Evolutionary conservation across 2,888 invertebrate species (phyloP), one percentile per base, ranked within the genome.

Genomic region (Diloba caeruleocephala): DNA sequence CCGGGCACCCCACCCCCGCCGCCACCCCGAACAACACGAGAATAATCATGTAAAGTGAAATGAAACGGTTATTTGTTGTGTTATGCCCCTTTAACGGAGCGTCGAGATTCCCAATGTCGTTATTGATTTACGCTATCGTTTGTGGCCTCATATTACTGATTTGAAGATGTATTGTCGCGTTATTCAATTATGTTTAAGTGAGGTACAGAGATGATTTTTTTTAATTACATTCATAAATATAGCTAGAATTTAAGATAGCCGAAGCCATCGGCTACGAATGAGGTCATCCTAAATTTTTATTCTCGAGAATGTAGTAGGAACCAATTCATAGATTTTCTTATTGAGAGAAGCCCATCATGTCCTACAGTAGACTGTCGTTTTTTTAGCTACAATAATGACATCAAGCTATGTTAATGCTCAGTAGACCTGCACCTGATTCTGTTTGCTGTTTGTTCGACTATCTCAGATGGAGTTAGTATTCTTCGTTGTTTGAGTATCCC

Each of bases 31-130:
- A 81, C 84, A 84, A 90, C 92, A 87, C 87, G 89, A 90, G 92
- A 90, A 92, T 92, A 92, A 92, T 93, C 92, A 92, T 93, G 91
- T 92, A 92, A 92, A 92, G 92, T 93, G 92, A 93, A 92, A 93
- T 93, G 92, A 93, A 93, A 93, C 92, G 93, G 91, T 92, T 92
- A 93, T 93, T 92, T 92, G 92, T 90, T 90, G 89, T 84, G 87
- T 85, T 89, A 87, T 87, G 88, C 90, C 90, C 90, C 88, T 89
- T 87, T 86, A 85, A 85, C 81, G 74, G 81, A 82, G 83, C 85
- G 87, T 62, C 76, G 85, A 86, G 84, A 81, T 83, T 82, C 76
- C 68, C 75, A 78, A 81, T 84, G 81, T 74, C 81, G 78, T 84
- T 88, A 90, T 89, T 85, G 86, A 86, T 87, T 83, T 71, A 78